phyloP scores from a whole-genome alignment of 2,888 invertebrate genomes.

The Chloromyia formosa region DNA sequence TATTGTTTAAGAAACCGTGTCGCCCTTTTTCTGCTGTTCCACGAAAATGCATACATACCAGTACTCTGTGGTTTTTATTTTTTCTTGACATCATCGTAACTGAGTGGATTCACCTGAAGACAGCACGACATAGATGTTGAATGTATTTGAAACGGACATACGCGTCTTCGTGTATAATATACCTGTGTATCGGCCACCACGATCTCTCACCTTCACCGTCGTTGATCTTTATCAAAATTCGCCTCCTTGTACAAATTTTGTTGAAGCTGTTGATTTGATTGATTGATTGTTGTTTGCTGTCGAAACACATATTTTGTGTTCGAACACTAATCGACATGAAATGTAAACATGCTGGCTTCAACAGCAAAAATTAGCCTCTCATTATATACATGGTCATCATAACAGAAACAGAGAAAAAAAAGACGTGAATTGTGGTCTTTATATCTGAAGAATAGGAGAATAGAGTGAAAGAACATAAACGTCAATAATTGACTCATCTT shows the following conservation, averaged over 20 bases:
- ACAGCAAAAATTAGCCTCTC: slow-evolving; percentile 11
- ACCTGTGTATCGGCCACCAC: slow-evolving; percentile 29
- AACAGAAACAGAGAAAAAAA: slow-evolving; percentile 1
- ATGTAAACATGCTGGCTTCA: slow-evolving; percentile 37
- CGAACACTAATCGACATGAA: slow-evolving; percentile 27
- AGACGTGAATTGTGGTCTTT: neutral
- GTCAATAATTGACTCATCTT: slow-evolving; percentile 12
- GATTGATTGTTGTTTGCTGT: slow-evolving; percentile 38
- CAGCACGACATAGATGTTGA: slow-evolving; percentile 33
- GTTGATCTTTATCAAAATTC: neutral
- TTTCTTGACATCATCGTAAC: neutral
- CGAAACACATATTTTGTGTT: slow-evolving; percentile 20
- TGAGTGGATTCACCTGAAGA: slow-evolving; percentile 2
- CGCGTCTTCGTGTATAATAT: too few relatives aligned
- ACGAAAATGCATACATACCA: neutral
- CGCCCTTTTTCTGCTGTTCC: slow-evolving; percentile 21
- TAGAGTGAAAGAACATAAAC: neutral
- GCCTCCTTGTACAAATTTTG: slow-evolving; percentile 7
- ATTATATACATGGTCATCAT: neutral
- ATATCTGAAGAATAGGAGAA: neutral
- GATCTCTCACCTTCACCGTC: slow-evolving; percentile 30
- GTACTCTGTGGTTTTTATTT: neutral
- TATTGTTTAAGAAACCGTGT: neutral
- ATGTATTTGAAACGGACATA: slow-evolving; percentile 19
- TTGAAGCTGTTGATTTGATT: slow-evolving; percentile 40